Conservation (phyloP, 1,140 invertebrate species). For the Venustaconcha ellipsiformis region DNA sequence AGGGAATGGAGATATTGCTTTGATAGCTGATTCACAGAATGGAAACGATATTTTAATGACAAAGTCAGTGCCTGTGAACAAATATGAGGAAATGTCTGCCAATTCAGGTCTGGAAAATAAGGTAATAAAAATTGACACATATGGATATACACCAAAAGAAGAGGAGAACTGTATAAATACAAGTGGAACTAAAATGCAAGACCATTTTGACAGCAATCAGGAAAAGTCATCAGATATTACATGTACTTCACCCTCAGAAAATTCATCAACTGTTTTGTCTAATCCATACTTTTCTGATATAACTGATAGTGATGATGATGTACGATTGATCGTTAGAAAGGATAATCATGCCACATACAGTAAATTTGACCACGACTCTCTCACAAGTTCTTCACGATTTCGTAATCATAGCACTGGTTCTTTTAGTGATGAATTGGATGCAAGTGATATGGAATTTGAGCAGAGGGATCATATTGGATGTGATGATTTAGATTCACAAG, state of each 20-base stretch:
- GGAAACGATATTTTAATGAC: too few species aligned
- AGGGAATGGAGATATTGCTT: too few species aligned
- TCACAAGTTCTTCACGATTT: constrained; percentile 13
- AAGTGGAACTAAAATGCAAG: not conserved
- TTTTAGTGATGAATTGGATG: constrained; percentile 12
- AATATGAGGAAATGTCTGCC: too few species aligned
- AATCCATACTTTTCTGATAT: not conserved
- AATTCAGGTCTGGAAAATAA: too few species aligned
- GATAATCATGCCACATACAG: constrained; percentile 36
- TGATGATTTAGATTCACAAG: constrained; percentile 24
- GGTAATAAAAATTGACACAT: too few species aligned
- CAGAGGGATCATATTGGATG: constrained; percentile 31
- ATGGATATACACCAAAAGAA: too few species aligned
- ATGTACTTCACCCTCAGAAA: too few species aligned
- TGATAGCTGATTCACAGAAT: too few species aligned
- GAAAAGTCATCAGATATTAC: not conserved
- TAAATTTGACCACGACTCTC: constrained; percentile 16
- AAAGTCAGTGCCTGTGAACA: too few species aligned
- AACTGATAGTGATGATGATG: constrained; percentile 36
- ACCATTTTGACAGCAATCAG: not conserved
- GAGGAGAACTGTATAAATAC: too few species aligned
- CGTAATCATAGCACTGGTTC: constrained; percentile 26
- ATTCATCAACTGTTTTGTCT: too few species aligned
- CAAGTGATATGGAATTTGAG: constrained; percentile 18
- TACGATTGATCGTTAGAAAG: constrained; percentile 34